Base-by-base conservation (phyloP, 1,140 invertebrate species). In the Phthorimaea operculella region DNA sequence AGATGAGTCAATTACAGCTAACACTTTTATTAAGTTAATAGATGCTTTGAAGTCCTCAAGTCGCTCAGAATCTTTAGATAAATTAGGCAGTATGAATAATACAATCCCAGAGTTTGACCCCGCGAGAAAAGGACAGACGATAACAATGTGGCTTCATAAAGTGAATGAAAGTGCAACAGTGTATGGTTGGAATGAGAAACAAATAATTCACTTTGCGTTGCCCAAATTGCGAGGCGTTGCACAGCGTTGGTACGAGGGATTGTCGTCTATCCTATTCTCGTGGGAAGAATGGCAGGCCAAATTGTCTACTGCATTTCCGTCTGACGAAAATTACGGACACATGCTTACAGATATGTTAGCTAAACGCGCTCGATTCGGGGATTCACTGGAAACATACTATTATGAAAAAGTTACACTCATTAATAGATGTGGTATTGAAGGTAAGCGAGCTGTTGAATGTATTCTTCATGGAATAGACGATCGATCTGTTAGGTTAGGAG, bases 241-340 rank as follows among this genome's bases (percentile, higher is more conserved):
- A 7, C 6, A 49, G 14, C 15, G 9, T 18, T 49, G 47, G 47
- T 49, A 49, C n/a, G 47, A 49, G 21, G 47, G 47, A 7, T n/a
- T 49, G 21, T 14, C 47, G 9, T 17, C 47, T 4, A 8, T 49
- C 21, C 14, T 49, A 7, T 21, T 49, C 9, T 9, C 5, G 5
- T 49, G 47, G 47, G 9, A 9, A 4, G 47, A 49, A 49, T 49
- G 47, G 47, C 47, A 49, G 16, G 18, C 15, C n/a, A 49, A 49
- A n/a, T n/a, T 49, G 15, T 7, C 4, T 7, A 17, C 5, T 49
- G 47, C 47, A 49, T 49, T 49, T 17, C 47, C 47, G 5, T 4
- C 47, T n/a, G 18, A 49, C 16, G 47, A 49, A n/a, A 49, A 49
- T n/a, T 49, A 49, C 18, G 47, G 47, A 21, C 47, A 49, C 16